phyloP scores from a whole-genome alignment of 2,888 invertebrate genomes.

The Hartigia nigra region DNA sequence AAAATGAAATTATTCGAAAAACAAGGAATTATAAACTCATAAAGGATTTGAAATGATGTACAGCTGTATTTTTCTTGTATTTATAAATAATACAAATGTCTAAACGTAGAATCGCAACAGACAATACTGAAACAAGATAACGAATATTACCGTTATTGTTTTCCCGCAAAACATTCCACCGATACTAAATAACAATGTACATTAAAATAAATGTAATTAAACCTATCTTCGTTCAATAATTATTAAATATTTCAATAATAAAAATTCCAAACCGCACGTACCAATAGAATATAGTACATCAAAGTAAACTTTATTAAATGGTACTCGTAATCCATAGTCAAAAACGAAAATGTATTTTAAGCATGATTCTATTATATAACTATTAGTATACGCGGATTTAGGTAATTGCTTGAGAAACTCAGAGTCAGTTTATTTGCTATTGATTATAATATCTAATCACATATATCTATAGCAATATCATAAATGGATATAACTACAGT shows the following conservation, averaged over 20 bases:
- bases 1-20: neutral
- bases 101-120: neutral
- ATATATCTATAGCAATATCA: neutral
- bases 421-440: neutral
- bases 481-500: neutral
- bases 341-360: neutral
- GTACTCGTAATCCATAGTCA: neutral
- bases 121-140: neutral
- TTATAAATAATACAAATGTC: neutral
- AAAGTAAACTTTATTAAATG: neutral
- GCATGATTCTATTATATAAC: neutral
- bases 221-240: neutral
- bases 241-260: neutral
- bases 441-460: neutral
- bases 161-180: neutral
- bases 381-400: neutral
- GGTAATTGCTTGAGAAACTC: neutral
- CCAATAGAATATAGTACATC: neutral
- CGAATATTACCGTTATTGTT: neutral
- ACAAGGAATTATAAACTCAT: neutral
- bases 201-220: neutral
- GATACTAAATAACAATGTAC: neutral
- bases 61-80: neutral
- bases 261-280: neutral
- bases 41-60: neutral